These are phyloP conservation scores for Semotilus atromaculatus DNA, from an alignment of 2,797 vertebrate species.

Conservation along the genomic window DNA sequence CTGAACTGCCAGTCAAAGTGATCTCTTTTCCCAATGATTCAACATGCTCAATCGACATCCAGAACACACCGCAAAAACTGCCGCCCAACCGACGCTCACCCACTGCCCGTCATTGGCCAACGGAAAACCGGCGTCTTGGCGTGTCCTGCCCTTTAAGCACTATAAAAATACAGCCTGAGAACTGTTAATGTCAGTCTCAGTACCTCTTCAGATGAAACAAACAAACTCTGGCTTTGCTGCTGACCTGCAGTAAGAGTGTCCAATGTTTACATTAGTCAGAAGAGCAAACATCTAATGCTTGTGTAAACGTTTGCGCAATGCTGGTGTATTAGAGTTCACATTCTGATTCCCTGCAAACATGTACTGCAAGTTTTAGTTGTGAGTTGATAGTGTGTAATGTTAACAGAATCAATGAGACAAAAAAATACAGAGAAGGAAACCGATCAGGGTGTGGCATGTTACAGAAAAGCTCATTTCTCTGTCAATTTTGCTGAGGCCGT, in stretches of 20 bases:
- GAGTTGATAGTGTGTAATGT: not conserved
- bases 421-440: not conserved
- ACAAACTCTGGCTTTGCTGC: not conserved
- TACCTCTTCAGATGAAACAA: not conserved
- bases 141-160: not conserved
- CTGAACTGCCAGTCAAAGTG: too few relatives aligned
- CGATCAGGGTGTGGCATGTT: not conserved
- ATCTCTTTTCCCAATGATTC: too few relatives aligned
- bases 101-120: not conserved
- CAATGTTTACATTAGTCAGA: not conserved
- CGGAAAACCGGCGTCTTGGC: not conserved
- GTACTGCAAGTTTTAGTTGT: not conserved
- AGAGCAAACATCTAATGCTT: not conserved
- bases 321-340: slow-evolving; percentile 1
- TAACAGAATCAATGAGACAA: not conserved
- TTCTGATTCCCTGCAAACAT: not conserved
- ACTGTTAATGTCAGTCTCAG: not conserved
- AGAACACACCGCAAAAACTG: not conserved
- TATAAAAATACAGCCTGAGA: not conserved
- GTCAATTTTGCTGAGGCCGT: not conserved
- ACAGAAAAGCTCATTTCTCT: not conserved
- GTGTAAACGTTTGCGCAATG: slow-evolving; percentile 26
- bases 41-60: too few relatives aligned
- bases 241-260: not conserved
- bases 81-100: not conserved